Conservation (phyloP, 2,113 vertebrate species). For the Galeopterus variegatus region DNA sequence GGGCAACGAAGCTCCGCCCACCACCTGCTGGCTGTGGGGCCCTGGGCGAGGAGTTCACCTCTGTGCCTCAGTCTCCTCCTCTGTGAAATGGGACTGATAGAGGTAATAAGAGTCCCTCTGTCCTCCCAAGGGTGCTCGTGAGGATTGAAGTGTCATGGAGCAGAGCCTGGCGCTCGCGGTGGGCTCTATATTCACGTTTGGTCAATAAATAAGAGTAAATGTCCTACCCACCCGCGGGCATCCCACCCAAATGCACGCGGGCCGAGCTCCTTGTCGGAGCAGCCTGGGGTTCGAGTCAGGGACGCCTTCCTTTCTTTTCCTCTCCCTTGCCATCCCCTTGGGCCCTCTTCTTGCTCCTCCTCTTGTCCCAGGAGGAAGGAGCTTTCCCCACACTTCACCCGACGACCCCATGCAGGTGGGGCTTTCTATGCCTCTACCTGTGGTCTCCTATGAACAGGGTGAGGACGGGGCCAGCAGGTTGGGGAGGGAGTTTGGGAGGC, state of each 20-base stretch:
- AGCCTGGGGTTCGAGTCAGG: neutral
- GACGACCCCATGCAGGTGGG: too few species aligned
- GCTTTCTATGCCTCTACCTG: neutral
- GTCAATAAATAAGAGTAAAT: neutral
- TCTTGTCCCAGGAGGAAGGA: neutral
- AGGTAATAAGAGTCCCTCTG: fast-evolving
- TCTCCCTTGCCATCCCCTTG: too few species aligned
- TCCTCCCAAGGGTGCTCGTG: neutral
- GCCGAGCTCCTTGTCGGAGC: neutral
- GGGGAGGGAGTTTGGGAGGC: neutral
- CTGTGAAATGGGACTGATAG: neutral
- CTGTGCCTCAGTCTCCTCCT: neutral
- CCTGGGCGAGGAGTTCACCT: too few species aligned
- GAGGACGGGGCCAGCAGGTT: neutral
- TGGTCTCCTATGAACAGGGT: neutral
- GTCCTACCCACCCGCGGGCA: fast-evolving
- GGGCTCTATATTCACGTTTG: neutral
- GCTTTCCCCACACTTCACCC: fast-evolving
- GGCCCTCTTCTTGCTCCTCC: neutral
- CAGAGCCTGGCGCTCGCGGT: neutral
- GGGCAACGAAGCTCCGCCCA: neutral
- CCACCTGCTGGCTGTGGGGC: fast-evolving
- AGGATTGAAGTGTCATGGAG: neutral
- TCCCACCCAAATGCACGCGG: neutral
- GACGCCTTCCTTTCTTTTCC: too few species aligned